These are phyloP conservation scores for Dicyrtoma fusca DNA, from an alignment of 2,888 invertebrate species.

Conservation along the genomic window DNA sequence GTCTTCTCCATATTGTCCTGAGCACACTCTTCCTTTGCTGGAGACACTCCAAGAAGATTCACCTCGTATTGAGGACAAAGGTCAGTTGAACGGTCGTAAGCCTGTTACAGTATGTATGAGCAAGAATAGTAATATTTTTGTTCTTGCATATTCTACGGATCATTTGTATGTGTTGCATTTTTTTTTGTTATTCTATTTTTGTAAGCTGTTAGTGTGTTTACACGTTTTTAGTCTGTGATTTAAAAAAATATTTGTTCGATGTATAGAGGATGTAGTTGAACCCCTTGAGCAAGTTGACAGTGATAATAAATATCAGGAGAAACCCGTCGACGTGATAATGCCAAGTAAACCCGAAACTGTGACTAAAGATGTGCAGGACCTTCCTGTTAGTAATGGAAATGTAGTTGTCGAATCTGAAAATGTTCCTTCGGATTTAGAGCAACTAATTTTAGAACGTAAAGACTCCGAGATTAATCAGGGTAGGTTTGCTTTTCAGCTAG, in stretches of 20 bases:
- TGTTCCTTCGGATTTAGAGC: conserved; percentile 17
- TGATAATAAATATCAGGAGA: conserved; percentile 17
- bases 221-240: conserved; percentile 1
- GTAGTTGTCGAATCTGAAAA: conserved; percentile 1
- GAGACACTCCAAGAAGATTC: conserved; percentile 72
- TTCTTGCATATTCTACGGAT: neutral
- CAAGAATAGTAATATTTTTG: neutral
- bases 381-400: neutral
- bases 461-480: conserved; percentile 16
- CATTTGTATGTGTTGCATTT: neutral
- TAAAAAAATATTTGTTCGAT: conserved; percentile 2
- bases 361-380: neutral
- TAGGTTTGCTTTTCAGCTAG: conserved; percentile 11
- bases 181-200: neutral
- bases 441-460: conserved; percentile 21
- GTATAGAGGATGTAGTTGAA: conserved; percentile 28
- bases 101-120: neutral
- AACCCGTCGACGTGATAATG: neutral
- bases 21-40: conserved; percentile 66
- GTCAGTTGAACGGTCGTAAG: conserved; percentile 33
- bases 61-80: conserved; percentile 54
- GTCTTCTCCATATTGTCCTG: conserved; percentile 65
- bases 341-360: neutral
- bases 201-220: neutral
- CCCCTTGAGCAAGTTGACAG: conserved; percentile 9